phyloP scores from a whole-genome alignment of 53 echinoderm and acorn worm species.

The Luidia sarsii region DNA sequence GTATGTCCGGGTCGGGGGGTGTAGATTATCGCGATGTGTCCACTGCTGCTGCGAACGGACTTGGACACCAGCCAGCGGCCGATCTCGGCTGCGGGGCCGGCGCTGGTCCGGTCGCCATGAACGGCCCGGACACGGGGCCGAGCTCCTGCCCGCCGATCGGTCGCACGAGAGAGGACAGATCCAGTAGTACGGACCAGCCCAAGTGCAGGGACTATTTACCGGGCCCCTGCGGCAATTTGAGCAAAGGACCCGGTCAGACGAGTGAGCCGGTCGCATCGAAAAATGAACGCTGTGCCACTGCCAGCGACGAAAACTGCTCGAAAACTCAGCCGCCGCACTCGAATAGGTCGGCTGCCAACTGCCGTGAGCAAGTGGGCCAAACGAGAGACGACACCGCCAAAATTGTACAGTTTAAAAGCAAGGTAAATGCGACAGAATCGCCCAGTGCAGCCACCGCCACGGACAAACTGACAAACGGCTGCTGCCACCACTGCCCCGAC shows the following conservation, averaged over 20 bases:
- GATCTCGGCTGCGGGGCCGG: not conserved
- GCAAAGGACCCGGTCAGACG: not conserved
- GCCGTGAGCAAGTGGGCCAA: not conserved
- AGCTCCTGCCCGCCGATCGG: not conserved
- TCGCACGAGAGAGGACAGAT: not conserved
- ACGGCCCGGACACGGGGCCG: slow-evolving; percentile 12
- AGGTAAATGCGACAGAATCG: not conserved
- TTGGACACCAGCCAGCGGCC: not conserved
- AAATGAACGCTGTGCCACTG: too few relatives aligned
- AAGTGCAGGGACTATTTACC: not conserved
- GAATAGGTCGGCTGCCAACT: not conserved
- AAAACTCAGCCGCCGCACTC: not conserved
- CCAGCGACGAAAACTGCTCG: not conserved
- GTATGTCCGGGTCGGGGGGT: slow-evolving; percentile 10
- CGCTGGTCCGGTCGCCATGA: not conserved
- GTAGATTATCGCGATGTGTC: too few relatives aligned
- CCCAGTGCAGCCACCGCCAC: not conserved
- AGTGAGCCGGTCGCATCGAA: not conserved
- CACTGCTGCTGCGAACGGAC: not conserved
- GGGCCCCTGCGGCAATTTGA: not conserved
- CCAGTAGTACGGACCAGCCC: not conserved
- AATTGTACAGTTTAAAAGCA: not conserved
- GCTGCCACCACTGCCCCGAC: slow-evolving; percentile 28
- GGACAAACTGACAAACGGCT: slow-evolving; percentile 21
- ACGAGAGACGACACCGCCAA: not conserved